Base-by-base conservation (phyloP, 2,888 invertebrate species). In the Caenorhabditis macrosperma region DNA sequence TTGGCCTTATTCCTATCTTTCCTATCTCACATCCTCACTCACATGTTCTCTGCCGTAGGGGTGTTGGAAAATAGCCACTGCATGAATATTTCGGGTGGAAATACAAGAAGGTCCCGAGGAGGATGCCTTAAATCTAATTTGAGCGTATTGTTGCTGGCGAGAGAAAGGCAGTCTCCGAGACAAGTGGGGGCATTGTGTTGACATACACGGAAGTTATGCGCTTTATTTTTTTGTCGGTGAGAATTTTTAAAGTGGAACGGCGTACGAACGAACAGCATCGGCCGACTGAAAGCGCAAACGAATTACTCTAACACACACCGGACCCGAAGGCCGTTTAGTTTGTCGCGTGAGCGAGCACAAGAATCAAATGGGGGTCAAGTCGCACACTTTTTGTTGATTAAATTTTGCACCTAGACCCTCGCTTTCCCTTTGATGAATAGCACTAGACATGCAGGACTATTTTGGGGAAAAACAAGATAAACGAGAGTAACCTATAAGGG, bases 111-210 rank as follows among this genome's bases (percentile, higher is more conserved):
- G 66, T 33, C 54, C 54, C 59, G 64, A 52, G 61, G 24, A 60
- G 20, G 77, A 64, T 57, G 64, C 28, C 59, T 64, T 28, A 71
- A 77, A 77, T 77, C 69, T 77, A 77, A 77, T 77, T 77, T 77
- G 59, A 60, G 59, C 55, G 61, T 68, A 75, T 75, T 75, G 76
- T 68, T 68, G 61, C 74, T 74, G 28, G 50, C 33, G 12, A 57
- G 54, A 30, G 20, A 46, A 61, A 17, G 35, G 35, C 17, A 33
- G 50, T 26, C 52, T 22, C 41, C 12, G 38, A 55, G 17, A 59
- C 46, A 64, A 64, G 59, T 64, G 64, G 64, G 50, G 20, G 61
- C 33, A 44, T 22, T 48, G 57, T 64, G 57, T 33, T 46, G 61
- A 54, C 44, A 71, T 22, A 64, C 64, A 74, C 64, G 57, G 64